phyloP scores from a whole-genome alignment of 1,140 invertebrate genomes.

The Dermatophagoides farinae region DNA sequence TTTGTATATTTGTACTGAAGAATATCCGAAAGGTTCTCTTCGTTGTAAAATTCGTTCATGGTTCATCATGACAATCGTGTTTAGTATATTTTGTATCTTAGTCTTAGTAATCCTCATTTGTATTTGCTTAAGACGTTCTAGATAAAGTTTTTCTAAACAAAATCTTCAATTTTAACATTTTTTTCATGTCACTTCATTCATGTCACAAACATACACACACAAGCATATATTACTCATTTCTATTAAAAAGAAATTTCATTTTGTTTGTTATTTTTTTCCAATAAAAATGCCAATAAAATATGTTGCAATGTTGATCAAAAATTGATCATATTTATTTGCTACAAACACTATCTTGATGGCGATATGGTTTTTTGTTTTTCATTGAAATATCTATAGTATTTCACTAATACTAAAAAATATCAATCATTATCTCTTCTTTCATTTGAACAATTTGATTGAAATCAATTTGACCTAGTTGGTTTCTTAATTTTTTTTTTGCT shows the following conservation, averaged over 20 bases:
- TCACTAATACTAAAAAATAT: too few species aligned
- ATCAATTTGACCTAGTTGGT: neutral
- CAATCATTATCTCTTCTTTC: too few species aligned
- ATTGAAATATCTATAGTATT: too few species aligned
- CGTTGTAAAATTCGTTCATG: constrained; percentile 2
- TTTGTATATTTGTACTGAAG: neutral
- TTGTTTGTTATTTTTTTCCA: neutral
- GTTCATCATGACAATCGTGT: neutral
- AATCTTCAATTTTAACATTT: neutral
- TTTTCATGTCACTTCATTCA: neutral
- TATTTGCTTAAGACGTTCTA: constrained; percentile 26
- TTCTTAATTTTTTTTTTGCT: neutral
- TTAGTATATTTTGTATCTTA: neutral
- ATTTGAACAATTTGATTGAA: too few species aligned
- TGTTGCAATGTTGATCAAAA: too few species aligned
- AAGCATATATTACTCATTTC: neutral
- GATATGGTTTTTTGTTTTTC: too few species aligned
- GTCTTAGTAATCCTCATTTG: neutral
- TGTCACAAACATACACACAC: too few species aligned
- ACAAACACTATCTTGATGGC: too few species aligned
- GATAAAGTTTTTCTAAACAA: neutral
- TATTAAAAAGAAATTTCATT: neutral
- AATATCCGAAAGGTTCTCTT: constrained; percentile 1
- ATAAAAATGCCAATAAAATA: too few species aligned
- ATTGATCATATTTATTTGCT: too few species aligned